These are phyloP conservation scores for Phenganax stokvisi DNA, from an alignment of 92 coral and sea anemone genomes.

Conservation along the genomic window DNA sequence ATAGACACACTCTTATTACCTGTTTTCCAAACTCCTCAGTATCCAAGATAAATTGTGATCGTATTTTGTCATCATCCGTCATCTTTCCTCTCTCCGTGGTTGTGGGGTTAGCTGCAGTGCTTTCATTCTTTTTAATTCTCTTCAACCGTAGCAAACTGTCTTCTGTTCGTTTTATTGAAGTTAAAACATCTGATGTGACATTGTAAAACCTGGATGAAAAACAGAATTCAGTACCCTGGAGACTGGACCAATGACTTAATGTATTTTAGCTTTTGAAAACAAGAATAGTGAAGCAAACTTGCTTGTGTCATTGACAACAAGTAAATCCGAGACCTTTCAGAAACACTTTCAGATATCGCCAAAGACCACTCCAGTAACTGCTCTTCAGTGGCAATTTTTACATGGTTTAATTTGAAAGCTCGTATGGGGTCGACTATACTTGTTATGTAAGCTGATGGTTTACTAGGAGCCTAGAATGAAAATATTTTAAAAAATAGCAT, in stretches of 20 bases:
- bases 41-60: conserved; percentile 85
- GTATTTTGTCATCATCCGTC: conserved; percentile 96
- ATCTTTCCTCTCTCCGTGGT: conserved; percentile 52
- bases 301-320: neutral
- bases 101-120: conserved; percentile 44
- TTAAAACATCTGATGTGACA: conserved; percentile 82
- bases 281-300: neutral
- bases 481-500: neutral
- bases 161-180: conserved; percentile 92
- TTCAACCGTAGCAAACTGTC: conserved; percentile 91
- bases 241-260: neutral
- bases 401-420: conserved; percentile 63
- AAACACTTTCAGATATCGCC: conserved; percentile 68
- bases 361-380: conserved; percentile 74
- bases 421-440: conserved; percentile 66
- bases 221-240: too few species aligned
- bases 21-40: conserved; percentile 82
- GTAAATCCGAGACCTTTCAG: conserved; percentile 56
- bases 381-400: conserved; percentile 51
- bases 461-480: conserved; percentile 64
- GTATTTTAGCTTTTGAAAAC: neutral
- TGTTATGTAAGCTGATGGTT: conserved; percentile 78
- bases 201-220: conserved; percentile 56
- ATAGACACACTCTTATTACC: conserved; percentile 37
- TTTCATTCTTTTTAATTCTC: conserved; percentile 76